Evolutionary conservation across 2,888 invertebrate species (phyloP).

Genomic region (Beris morrisii): DNA sequence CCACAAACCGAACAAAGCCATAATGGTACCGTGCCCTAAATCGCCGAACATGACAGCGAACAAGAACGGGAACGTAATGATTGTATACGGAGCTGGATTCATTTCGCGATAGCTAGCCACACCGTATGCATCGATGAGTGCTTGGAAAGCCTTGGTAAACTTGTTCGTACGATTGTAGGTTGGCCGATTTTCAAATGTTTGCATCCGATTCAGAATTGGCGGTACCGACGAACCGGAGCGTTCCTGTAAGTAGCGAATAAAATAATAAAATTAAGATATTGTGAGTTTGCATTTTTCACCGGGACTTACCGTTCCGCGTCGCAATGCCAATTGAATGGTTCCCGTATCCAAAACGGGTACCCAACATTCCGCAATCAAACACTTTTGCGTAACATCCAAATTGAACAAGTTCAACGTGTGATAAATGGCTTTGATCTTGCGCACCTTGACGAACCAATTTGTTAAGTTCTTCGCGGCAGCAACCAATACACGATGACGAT

Average conservation of each 20-base stretch:
- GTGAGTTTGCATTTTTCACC: neutral
- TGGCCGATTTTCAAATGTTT: constrained; percentile 85
- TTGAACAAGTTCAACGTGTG: constrained; percentile 98
- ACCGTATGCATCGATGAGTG: constrained; percentile 94
- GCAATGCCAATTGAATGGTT: constrained; percentile 88
- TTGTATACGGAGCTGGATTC: constrained; percentile 96
- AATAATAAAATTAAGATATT: neutral
- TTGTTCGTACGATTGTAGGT: constrained; percentile 96
- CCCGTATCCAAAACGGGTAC: constrained; percentile 87
- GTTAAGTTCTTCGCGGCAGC: constrained; percentile 98
- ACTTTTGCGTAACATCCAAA: constrained; percentile 99
- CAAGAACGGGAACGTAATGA: constrained; percentile 96
- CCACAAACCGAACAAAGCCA: constrained; percentile 90
- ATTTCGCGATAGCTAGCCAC: constrained; percentile 95
- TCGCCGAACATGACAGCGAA: constrained; percentile 99
- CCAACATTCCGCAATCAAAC: constrained; percentile 98
- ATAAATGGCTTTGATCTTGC: constrained; percentile 98
- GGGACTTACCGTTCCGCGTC: constrained; percentile 80
- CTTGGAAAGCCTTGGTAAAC: constrained; percentile 94
- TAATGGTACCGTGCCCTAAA: constrained; percentile 89
- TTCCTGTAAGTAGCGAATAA: constrained; percentile 63
- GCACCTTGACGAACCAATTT: constrained; percentile 98
- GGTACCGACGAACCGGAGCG: constrained; percentile 92
- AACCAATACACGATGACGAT: constrained; percentile 93
- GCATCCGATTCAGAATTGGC: constrained; percentile 94